phyloP scores from a whole-genome alignment of 1,140 invertebrate species.

The Bombus sylvicola region DNA sequence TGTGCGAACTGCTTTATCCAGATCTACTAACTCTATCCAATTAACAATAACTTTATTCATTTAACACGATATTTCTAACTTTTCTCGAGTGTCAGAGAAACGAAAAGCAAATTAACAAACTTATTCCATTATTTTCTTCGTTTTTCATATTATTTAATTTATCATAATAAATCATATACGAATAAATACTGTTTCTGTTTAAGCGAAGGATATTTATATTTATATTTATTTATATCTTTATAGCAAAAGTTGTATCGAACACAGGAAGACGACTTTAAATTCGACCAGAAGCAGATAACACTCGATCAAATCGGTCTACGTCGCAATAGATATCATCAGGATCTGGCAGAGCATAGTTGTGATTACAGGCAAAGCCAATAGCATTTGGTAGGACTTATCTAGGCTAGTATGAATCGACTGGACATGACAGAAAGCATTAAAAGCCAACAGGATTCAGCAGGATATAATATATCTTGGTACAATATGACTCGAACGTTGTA shows the following conservation, averaged over 20 bases:
- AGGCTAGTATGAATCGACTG: not conserved
- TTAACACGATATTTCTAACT: not conserved
- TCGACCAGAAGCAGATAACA: not conserved
- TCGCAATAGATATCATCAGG: not conserved
- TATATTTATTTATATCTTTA: not conserved
- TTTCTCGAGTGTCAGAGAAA: not conserved
- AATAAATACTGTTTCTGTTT: not conserved
- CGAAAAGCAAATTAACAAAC: not conserved
- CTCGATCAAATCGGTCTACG: not conserved
- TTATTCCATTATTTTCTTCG: not conserved
- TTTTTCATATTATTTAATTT: not conserved
- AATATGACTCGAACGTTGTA: not conserved
- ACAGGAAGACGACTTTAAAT: not conserved
- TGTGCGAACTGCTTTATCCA: not conserved
- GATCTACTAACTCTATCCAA: not conserved
- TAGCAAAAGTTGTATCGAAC: not conserved
- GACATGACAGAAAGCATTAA: constrained; percentile 21
- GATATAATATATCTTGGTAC: not conserved
- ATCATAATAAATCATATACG: not conserved
- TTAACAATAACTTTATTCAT: not conserved
- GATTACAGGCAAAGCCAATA: constrained; percentile 10
- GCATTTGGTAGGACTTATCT: constrained; percentile 14
- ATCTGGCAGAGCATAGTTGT: not conserved
- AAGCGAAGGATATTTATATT: not conserved
- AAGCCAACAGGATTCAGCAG: not conserved